Percentiles rank a stretch among this genome's conserved stretches.
phyloP scores from a whole-genome alignment of 2,888 invertebrate species.

The Patella depressa region DNA sequence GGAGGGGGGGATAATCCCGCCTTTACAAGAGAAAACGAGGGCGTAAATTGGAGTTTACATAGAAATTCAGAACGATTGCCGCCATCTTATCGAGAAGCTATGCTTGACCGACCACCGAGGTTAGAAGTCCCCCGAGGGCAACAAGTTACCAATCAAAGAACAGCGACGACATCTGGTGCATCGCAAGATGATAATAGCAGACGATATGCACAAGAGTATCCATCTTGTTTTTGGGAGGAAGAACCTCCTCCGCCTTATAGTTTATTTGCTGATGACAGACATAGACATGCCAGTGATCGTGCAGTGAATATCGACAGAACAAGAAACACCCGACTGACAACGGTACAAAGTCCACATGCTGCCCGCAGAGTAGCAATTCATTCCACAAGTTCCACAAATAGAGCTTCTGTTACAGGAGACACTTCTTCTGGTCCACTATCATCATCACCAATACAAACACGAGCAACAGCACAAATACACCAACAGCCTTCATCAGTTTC shows the following conservation, averaged over 20 bases:
- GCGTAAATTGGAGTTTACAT: slow-evolving; percentile 8
- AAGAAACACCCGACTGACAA: neutral
- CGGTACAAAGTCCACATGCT: neutral
- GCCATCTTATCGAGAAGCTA: slow-evolving; percentile 32
- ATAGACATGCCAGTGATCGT: neutral
- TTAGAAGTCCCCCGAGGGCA: neutral
- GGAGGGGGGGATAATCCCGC: slow-evolving; percentile 33
- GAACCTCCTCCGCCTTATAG: slow-evolving; percentile 35
- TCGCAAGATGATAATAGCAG: neutral
- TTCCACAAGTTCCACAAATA: neutral
- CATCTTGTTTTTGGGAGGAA: slow-evolving; percentile 36
- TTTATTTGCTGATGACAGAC: slow-evolving; percentile 18
- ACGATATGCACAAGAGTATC: slow-evolving; percentile 32
- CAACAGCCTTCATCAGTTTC: neutral
- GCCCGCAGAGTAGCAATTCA: neutral
- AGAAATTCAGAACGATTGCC: slow-evolving; percentile 23
- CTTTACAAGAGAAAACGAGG: slow-evolving; percentile 27
- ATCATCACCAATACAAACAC: neutral
- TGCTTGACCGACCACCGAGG: slow-evolving; percentile 18
- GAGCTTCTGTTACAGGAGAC: neutral
- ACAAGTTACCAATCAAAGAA: neutral
- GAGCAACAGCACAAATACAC: neutral
- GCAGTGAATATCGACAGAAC: neutral
- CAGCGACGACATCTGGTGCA: neutral
- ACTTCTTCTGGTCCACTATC: neutral